Conservation (phyloP, 1,140 invertebrate species). For the Stratiolaelaps scimitus region DNA sequence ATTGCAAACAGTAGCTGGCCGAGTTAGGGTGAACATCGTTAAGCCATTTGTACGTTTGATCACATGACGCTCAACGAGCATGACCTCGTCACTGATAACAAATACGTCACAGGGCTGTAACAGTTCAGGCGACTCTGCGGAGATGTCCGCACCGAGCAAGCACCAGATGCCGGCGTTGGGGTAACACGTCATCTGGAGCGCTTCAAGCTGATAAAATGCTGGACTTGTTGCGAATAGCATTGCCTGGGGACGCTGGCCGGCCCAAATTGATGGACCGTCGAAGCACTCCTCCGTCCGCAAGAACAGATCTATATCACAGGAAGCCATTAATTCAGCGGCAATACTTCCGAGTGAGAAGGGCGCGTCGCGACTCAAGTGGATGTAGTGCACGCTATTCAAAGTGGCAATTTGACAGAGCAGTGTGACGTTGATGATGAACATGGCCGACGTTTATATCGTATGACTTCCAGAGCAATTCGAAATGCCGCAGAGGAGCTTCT, state of each 20-base stretch:
- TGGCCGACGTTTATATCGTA: no score
- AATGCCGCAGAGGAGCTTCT: no score
- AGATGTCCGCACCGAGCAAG: not conserved
- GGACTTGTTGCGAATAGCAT: not conserved
- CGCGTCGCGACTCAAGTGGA: no score
- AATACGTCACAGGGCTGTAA: not conserved
- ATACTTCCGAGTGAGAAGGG: no score
- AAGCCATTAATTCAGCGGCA: no score
- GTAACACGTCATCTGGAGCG: slow-evolving; percentile 10
- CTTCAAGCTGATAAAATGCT: not conserved
- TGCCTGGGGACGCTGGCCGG: not conserved
- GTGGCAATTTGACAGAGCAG: no score
- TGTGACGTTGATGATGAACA: no score
- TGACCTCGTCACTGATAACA: not conserved
- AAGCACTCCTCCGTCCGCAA: not conserved
- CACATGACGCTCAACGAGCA: not conserved
- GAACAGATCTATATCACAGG: no score
- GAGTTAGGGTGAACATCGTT: slow-evolving; percentile 10
- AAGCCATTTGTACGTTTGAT: not conserved
- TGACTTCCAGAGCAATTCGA: no score
- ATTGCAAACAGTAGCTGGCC: not conserved
- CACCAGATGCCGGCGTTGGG: slow-evolving; percentile 5
- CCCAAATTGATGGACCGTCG: no score
- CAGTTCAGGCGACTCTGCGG: not conserved
- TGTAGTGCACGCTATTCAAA: no score